These are phyloP conservation scores for Enteromius mattozi DNA, from an alignment of 2,797 vertebrate species.

Conservation along the genomic window DNA sequence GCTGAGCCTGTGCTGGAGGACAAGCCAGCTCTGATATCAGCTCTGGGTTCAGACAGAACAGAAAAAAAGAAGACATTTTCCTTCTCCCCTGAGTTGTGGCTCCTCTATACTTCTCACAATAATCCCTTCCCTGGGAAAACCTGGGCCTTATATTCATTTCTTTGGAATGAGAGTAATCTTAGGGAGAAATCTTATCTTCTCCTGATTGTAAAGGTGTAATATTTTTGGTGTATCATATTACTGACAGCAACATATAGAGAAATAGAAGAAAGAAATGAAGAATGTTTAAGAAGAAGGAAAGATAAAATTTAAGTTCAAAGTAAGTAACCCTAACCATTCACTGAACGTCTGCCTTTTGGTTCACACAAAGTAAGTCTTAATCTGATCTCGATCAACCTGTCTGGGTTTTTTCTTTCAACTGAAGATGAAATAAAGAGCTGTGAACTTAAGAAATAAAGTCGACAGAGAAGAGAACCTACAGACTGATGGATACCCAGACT, in stretches of 20 bases:
- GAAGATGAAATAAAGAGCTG: neutral
- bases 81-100: slow-evolving; percentile 51
- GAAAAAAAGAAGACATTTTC: slow-evolving; percentile 52
- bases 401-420: neutral
- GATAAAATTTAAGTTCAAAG: slow-evolving; percentile 7
- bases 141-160: slow-evolving; percentile 65
- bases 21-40: slow-evolving; percentile 66
- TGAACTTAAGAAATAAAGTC: slow-evolving; percentile 32
- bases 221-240: slow-evolving; percentile 19
- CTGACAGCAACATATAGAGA: slow-evolving; percentile 61
- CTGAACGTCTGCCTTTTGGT: slow-evolving; percentile 8
- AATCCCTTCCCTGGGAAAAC: slow-evolving; percentile 63
- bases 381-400: neutral
- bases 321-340: slow-evolving; percentile 1
- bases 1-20: slow-evolving; percentile 30
- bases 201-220: slow-evolving; percentile 34
- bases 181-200: slow-evolving; percentile 62
- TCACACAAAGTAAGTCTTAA: neutral
- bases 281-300: slow-evolving; percentile 34
- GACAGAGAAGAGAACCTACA: neutral
- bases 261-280: slow-evolving; percentile 54
- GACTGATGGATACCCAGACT: slow-evolving; percentile 64
- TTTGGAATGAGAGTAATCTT: slow-evolving; percentile 61
- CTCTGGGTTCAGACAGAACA: slow-evolving; percentile 58
- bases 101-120: slow-evolving; percentile 54